A percentile compares a stretch with the other conserved stretches of the same genome.
phyloP scores from a whole-genome alignment of 2,113 vertebrate genomes.

The Gnathonemus echidnorhynchus region DNA sequence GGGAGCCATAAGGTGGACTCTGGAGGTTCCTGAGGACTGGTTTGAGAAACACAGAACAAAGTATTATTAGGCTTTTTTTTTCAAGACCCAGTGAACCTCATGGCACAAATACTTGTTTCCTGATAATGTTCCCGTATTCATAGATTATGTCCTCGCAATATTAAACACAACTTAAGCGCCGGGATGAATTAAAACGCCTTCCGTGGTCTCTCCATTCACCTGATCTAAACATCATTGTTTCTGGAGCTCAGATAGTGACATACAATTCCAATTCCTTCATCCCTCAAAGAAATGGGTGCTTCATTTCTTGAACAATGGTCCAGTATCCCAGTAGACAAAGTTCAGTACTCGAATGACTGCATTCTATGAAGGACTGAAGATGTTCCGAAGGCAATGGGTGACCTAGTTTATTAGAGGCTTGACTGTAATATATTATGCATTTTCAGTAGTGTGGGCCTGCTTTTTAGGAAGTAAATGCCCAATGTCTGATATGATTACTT shows the following conservation, averaged over 20 bases:
- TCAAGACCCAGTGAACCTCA: background rate
- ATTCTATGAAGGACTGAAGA: background rate
- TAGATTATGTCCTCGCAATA: background rate
- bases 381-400: background rate
- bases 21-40: background rate
- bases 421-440: background rate
- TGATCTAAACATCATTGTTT: background rate
- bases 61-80: background rate
- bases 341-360: background rate
- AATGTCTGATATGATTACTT: background rate
- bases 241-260: background rate
- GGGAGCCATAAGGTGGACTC: background rate
- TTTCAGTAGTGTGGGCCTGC: background rate
- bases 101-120: background rate
- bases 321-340: background rate
- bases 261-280: background rate
- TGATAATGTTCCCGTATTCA: background rate
- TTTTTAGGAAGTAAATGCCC: background rate
- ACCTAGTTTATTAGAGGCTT: background rate
- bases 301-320: background rate
- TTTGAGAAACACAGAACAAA: background rate
- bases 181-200: background rate
- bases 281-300: background rate
- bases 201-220: background rate
- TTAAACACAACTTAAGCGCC: background rate